A percentile compares a stretch with the other conserved stretches of the same genome.
phyloP scores from a whole-genome alignment of 1,140 invertebrate species.

The Heliconius himera region DNA sequence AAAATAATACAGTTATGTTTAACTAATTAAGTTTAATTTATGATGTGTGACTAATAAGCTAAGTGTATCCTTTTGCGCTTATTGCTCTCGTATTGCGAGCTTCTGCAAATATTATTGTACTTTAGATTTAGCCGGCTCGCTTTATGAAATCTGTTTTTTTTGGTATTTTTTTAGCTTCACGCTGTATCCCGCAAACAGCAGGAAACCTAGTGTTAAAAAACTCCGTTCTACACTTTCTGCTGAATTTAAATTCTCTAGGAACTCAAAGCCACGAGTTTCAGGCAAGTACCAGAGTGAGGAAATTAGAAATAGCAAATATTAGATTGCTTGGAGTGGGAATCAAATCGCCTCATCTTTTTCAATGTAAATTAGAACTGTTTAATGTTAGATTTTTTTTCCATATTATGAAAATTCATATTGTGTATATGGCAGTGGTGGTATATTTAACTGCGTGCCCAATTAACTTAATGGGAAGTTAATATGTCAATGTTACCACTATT shows the following conservation, averaged over 20 bases:
- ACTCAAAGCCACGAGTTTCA: no score
- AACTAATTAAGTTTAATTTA: constrained; percentile 47
- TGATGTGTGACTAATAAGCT: constrained; percentile 46
- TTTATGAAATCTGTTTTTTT: not conserved
- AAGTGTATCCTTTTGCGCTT: constrained; percentile 35
- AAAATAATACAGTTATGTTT: constrained; percentile 43
- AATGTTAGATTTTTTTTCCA: not conserved
- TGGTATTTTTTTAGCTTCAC: no score
- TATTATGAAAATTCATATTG: no score
- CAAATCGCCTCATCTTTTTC: not conserved
- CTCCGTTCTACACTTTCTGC: no score
- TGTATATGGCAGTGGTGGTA: no score
- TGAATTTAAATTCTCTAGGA: no score
- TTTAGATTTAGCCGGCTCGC: constrained; percentile 8
- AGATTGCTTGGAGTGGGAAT: no score
- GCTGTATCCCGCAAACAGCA: no score
- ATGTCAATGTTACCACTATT: not conserved
- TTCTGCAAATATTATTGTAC: constrained; percentile 12
- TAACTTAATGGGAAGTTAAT: not conserved
- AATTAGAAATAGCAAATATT: no score
- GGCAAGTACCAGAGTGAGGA: no score
- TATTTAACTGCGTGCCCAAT: no score
- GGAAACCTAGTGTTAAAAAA: no score
- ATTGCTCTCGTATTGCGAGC: constrained; percentile 19
- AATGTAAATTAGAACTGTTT: not conserved